Base-by-base conservation (phyloP, 1,140 invertebrate genomes). In the Oreohelix idahoensis region DNA sequence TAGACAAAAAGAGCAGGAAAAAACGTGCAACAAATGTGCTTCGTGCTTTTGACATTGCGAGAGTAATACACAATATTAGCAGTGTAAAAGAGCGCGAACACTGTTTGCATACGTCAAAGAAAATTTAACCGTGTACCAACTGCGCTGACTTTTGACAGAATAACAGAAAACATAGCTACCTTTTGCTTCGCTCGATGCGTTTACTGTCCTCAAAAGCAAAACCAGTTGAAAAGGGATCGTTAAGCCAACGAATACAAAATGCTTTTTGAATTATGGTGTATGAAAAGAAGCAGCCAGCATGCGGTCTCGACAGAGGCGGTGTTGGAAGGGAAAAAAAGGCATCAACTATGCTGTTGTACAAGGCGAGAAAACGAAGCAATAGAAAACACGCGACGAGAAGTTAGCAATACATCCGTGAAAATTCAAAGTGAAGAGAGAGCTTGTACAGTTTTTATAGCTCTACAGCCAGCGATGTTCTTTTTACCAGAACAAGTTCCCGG, bases 321-420 rank as follows among this genome's bases (percentile, higher is more conserved):
- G 63, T 32, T n/a, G 17, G 29, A 66, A 23, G 29, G 5, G 5
- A 35, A 32, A 32, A 32, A 32, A 66, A 29, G 63, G 1, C 29
- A 66, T 32, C 23, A 29, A n/a, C 63, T 35, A 66, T 66, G 63
- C 63, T 66, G 63, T 66, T 66, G 29, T 66, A 29, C 63, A 66
- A 66, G n/a, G 63, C 23, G 63, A 32, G 63, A 66, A 66, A 66
- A 66, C 17, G n/a, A 66, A 17, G 63, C 63, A 66, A 66, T 32
- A 32, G 63, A 66, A 32, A 32, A 29, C 29, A 32, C 8, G n/a
- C 1, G 63, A 66, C 26, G 63, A 29, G 29, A 8, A 32, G 10
- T 29, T 32, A 32, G 29, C 63, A 66, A 66, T 32, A 17, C 2
- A 66, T 66, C n/a, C 63, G 63, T 66, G 63, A 66, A 66, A 66